phyloP scores from a whole-genome alignment of 2,888 invertebrate species.

The Spodoptera picta region DNA sequence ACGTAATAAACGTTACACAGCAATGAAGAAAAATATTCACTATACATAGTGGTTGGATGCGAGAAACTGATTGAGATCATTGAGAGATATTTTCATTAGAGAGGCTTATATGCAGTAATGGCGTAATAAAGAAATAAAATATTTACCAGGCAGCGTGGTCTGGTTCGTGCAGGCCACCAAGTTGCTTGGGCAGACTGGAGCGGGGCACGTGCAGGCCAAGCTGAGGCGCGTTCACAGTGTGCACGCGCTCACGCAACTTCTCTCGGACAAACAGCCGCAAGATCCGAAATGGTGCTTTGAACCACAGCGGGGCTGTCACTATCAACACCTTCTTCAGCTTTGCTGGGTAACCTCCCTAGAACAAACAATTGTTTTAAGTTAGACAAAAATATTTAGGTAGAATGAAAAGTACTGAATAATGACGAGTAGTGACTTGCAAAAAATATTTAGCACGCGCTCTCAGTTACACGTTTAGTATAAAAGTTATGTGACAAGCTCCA shows the following conservation, averaged over 20 bases:
- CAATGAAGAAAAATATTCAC: too few relatives aligned
- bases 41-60: too few relatives aligned
- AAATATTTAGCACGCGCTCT: too few relatives aligned
- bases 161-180: conserved; percentile 95
- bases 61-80: too few relatives aligned
- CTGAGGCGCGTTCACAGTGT: conserved; percentile 97
- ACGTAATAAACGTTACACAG: too few relatives aligned
- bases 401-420: too few relatives aligned
- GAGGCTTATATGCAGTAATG: too few relatives aligned
- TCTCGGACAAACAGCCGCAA: conserved; percentile 97
- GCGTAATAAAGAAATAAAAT: conserved; percentile 9
- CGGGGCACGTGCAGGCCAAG: conserved; percentile 96
- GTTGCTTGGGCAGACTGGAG: conserved; percentile 95
- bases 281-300: conserved; percentile 99
- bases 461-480: conserved; percentile 14
- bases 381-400: neutral
- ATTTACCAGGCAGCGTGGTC: conserved; percentile 97
- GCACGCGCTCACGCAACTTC: conserved; percentile 98
- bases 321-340: conserved; percentile 98
- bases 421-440: too few relatives aligned
- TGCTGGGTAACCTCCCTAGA: conserved; percentile 98
- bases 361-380: conserved; percentile 54
- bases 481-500: too few relatives aligned
- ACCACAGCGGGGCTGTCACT: conserved; percentile 99
- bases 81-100: too few relatives aligned